Evolutionary conservation across 1,140 invertebrate genomes (phyloP), one percentile per base, ranked within the genome.

Genomic region (Eubasilissa regina): DNA sequence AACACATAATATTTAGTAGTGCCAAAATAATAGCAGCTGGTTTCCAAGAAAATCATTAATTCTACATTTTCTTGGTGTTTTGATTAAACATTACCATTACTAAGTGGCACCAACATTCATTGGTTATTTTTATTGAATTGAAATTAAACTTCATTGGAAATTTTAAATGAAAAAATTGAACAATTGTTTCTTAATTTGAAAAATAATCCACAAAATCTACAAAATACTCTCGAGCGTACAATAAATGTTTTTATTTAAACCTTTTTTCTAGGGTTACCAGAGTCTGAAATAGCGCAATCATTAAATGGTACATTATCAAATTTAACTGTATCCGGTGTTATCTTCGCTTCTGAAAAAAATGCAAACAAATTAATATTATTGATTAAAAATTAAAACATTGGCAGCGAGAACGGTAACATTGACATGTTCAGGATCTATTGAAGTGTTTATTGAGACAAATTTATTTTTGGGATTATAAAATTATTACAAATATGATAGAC

Each of bases 251-350:
- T 35, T 35, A 35, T 35, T 35, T 35, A 56, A n/a, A 19, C 53
- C 15, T 56, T 56, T n/a, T 62, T 25, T 13, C 1, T 13, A 12
- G 58, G 25, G 13, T 62, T 15, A 21, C 48, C 51, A 51, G 47
- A 25, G 8, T 76, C 74, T 11, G 51, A 9, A 11, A 45, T 64
- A 0, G 76, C 76, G 10, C 25, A 19, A 13, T 77, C 80, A 77
- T 82, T 79, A 43, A 64, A 82, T 56, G 60, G 51, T 11, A 82
- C 21, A 62, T 80, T 82, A 51, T 82, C 81, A 13, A 80, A 47
- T 78, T 75, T 82, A 6, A 78, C 43, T 3, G 78, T 82, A 17
- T 82, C 81, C 10, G 75, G 68, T 12, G 48, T 45, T 13, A 82
- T 80, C 11, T 60, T 66, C 6, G 72, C 68, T 51, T 75, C 81